Evolutionary conservation across 2,113 vertebrate genomes (phyloP).

Genomic region (Pycnonotus jocosus): DNA sequence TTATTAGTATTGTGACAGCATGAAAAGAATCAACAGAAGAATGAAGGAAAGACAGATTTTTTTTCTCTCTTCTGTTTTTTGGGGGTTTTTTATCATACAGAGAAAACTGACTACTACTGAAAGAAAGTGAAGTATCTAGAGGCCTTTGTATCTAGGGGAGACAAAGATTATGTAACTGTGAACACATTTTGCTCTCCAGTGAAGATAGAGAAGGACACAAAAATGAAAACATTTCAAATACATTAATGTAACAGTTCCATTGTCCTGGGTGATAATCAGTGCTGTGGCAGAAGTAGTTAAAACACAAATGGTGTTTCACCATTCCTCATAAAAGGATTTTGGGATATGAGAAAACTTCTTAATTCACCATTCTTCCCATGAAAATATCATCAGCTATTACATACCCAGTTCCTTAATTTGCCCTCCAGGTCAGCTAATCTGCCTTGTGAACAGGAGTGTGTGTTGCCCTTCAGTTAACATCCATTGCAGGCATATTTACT

Average conservation of each 20-base stretch:
- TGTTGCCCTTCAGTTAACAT: not conserved
- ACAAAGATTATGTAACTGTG: not conserved
- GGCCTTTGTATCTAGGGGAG: not conserved
- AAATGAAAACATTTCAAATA: not conserved
- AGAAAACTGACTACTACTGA: not conserved
- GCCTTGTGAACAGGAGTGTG: not conserved
- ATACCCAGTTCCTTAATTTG: not conserved
- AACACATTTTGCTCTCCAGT: not conserved
- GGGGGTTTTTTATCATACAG: not conserved
- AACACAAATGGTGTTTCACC: not conserved
- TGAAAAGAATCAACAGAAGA: not conserved
- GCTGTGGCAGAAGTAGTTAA: not conserved
- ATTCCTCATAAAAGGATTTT: not conserved
- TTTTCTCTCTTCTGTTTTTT: rapidly evolving
- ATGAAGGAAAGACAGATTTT: not conserved
- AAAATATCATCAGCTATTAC: not conserved
- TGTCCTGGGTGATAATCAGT: not conserved
- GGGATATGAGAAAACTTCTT: not conserved
- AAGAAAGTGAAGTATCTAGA: not conserved
- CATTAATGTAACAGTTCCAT: not conserved
- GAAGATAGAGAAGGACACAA: not conserved
- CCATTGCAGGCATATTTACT: not conserved
- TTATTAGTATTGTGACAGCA: not conserved
- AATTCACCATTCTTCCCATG: not conserved
- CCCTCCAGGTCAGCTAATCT: not conserved